Percentiles rank a stretch among this genome's conserved stretches.
Evolutionary conservation across 2,888 invertebrate genomes (phyloP).

Genomic region (Erebia aethiops): DNA sequence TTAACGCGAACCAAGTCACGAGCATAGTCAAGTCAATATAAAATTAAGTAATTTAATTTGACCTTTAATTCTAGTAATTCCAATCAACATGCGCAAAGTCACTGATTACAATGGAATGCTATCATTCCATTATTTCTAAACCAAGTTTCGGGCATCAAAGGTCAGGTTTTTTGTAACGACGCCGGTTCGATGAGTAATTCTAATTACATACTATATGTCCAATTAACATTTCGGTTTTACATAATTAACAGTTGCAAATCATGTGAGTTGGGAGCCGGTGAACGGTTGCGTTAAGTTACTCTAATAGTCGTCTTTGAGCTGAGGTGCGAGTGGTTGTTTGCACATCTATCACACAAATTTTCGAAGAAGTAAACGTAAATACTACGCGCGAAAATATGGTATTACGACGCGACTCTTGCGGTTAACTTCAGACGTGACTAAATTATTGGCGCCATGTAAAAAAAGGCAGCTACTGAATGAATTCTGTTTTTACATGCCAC

Average conservation of each 20-base stretch:
- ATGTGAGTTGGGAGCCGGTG: neutral
- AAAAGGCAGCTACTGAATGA: neutral
- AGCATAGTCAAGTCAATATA: neutral
- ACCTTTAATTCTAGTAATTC: neutral
- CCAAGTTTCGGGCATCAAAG: constrained; percentile 5
- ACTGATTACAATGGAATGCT: neutral
- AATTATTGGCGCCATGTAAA: too few relatives aligned
- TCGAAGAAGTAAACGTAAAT: too few relatives aligned
- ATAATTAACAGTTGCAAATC: constrained; percentile 13
- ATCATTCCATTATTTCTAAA: neutral
- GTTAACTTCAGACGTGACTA: too few relatives aligned
- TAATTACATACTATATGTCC: neutral
- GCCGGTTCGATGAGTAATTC: constrained; percentile 10
- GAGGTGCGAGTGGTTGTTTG: too few relatives aligned
- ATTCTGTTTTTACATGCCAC: neutral
- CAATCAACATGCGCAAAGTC: neutral
- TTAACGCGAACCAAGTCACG: neutral
- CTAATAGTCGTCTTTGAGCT: too few relatives aligned
- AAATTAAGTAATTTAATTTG: neutral
- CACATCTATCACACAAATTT: too few relatives aligned
- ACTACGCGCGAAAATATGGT: too few relatives aligned
- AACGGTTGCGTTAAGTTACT: neutral
- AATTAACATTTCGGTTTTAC: constrained; percentile 13
- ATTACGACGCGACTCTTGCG: too few relatives aligned
- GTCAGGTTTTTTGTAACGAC: constrained; percentile 5